Conservation (phyloP, 2,888 invertebrate genomes). For the Chymomyza caudatula region DNA sequence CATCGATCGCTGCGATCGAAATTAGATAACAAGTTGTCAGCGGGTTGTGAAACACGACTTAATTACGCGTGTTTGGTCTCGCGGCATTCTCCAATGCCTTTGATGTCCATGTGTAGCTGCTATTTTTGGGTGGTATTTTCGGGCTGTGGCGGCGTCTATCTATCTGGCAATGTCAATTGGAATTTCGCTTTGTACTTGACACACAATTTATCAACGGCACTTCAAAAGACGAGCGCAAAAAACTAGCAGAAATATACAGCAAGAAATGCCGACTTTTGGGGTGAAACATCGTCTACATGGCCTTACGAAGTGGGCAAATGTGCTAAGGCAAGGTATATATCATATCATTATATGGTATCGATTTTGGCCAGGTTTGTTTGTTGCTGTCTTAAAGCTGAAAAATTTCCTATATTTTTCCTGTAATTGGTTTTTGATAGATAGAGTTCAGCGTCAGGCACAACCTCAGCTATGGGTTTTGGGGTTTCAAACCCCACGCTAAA, state of each 20-base stretch:
- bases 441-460: too few relatives aligned
- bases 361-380: too few relatives aligned
- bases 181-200: slow-evolving; percentile 27
- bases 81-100: slow-evolving; percentile 40
- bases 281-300: neutral
- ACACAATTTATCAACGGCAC: neutral
- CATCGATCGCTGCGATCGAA: slow-evolving; percentile 46
- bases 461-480: too few relatives aligned
- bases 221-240: neutral
- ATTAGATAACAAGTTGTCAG: slow-evolving; percentile 76
- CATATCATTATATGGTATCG: too few relatives aligned
- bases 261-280: neutral
- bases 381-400: too few relatives aligned
- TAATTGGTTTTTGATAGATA: too few relatives aligned
- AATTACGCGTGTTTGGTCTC: slow-evolving; percentile 65
- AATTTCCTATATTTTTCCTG: too few relatives aligned
- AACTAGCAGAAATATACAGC: neutral
- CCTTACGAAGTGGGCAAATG: neutral
- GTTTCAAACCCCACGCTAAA: too few relatives aligned
- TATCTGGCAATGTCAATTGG: slow-evolving; percentile 19
- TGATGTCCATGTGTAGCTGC: slow-evolving; percentile 19
- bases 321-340: too few relatives aligned
- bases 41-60: slow-evolving; percentile 77
- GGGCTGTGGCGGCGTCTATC: neutral
- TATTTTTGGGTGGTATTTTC: slow-evolving; percentile 49